Base-by-base conservation (phyloP, 1,140 invertebrate genomes). In the Ectropis grisescens region DNA sequence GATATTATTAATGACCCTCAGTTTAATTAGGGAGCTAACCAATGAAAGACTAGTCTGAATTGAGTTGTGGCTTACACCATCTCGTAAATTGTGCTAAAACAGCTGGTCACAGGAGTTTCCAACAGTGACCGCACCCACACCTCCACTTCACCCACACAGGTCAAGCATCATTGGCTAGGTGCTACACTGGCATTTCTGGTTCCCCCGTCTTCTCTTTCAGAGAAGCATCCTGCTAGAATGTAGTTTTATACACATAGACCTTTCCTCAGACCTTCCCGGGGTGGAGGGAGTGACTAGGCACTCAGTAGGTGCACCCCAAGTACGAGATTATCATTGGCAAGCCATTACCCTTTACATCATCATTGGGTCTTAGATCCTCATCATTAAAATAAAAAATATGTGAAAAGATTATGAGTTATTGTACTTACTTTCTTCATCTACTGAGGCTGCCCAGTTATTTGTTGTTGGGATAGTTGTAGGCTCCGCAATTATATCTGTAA, bases 1-100 rank as follows among this genome's bases (percentile, higher is more conserved):
- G 16, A 19, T 8, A 8, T 4, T 19, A 4, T 19, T 8, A 19
- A 19, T 19, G 33, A 71, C 76, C 76, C 79, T 83, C 81, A 83
- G 81, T 45, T 41, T 26, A 28, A 36, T 30, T 42, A 64, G 65
- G 71, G 67, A 76, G 65, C 58, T 54, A 38, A 67, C 62, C 68
- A 76, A 82, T 75, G 68, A 75, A 74, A 82, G 82, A 83, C 66
- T 83, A 83, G 82, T 83, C 82, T 82, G 79, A 82, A 83, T 83
- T 82, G 82, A 83, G 82, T 82, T 83, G 31, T 80, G 67, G 65
- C 67, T 37, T n/a, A 24, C 41, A 56, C 52, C 72, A 80, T 67
- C 79, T 82, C 78, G 69, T 81, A 81, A 58, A 83, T 83, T 67
- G 49, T 50, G 66, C 81, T 83, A 56, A 83, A 83, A 83, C 1